phyloP scores from a whole-genome alignment of 2,797 vertebrate species.

The Pantherophis vulpinus region DNA sequence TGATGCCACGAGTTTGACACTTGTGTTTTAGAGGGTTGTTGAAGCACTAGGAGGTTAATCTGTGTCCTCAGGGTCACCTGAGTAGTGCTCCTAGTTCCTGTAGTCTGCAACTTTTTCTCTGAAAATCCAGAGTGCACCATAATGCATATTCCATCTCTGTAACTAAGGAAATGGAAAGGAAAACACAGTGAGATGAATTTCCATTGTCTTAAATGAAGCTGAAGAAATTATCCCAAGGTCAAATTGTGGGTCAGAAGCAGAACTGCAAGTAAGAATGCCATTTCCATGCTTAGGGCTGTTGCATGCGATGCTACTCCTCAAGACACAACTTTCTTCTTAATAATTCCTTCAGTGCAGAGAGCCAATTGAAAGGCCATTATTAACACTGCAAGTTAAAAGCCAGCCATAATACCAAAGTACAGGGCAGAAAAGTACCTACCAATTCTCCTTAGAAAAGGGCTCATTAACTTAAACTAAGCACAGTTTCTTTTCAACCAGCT shows the following conservation, averaged over 20 bases:
- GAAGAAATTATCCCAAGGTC: constrained; percentile 7
- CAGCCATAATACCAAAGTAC: background rate
- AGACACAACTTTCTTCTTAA: background rate
- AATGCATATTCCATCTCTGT: background rate
- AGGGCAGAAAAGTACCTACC: background rate
- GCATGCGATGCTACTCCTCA: background rate
- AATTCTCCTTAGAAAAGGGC: background rate
- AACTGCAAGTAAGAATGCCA: background rate
- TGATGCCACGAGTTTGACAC: too few relatives aligned
- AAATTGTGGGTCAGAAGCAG: constrained; percentile 1
- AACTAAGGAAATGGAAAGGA: background rate
- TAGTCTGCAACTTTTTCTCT: too few relatives aligned
- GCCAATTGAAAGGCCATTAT: background rate
- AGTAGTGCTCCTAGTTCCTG: too few relatives aligned
- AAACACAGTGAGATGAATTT: background rate
- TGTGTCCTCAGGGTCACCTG: too few relatives aligned
- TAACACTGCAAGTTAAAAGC: background rate
- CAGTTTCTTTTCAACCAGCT: background rate
- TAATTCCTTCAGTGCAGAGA: rapidly evolving
- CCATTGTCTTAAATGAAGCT: background rate
- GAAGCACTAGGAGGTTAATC: too few relatives aligned
- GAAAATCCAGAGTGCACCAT: background rate
- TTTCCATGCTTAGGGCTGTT: background rate
- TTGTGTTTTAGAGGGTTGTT: too few relatives aligned
- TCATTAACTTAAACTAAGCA: background rate